A percentile compares a stretch with the other conserved stretches of the same genome.
These are phyloP conservation scores for Platycheirus rosarum DNA, from an alignment of 2,888 invertebrate species.

Conservation along the genomic window DNA sequence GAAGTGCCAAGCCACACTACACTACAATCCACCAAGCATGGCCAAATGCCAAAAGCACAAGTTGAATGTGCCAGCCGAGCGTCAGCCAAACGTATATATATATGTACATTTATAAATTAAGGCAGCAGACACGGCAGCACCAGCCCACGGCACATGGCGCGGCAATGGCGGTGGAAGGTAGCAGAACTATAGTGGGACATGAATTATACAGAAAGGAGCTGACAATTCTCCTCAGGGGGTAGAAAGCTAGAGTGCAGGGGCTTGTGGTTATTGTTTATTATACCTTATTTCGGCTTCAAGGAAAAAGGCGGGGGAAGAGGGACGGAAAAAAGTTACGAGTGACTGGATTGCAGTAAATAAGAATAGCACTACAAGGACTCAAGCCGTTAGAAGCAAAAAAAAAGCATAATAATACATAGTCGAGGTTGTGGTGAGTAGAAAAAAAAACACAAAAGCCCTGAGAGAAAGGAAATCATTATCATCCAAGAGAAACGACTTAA, in stretches of 20 bases:
- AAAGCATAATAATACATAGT: not conserved
- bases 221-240: conserved; percentile 12
- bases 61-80: conserved; percentile 22
- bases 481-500: conserved; percentile 59
- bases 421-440: too few species aligned
- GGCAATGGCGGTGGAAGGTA: not conserved
- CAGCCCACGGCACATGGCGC: not conserved
- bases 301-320: not conserved
- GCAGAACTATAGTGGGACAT: conserved; percentile 8
- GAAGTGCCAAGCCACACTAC: conserved; percentile 49
- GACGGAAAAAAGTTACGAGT: not conserved
- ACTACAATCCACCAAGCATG: conserved; percentile 34
- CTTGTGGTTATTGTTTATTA: conserved; percentile 68
- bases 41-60: conserved; percentile 57
- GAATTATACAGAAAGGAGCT: not conserved
- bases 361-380: conserved; percentile 14
- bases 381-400: conserved; percentile 8
- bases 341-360: conserved; percentile 30
- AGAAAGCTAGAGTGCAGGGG: conserved; percentile 34
- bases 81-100: not conserved
- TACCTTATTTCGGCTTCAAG: conserved; percentile 23
- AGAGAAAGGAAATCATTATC: conserved; percentile 59
- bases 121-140: not conserved
- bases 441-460: not conserved
- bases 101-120: conserved; percentile 29